Evolutionary conservation across 2,797 vertebrate genomes (phyloP).

Genomic region (Lerista edwardsae): DNA sequence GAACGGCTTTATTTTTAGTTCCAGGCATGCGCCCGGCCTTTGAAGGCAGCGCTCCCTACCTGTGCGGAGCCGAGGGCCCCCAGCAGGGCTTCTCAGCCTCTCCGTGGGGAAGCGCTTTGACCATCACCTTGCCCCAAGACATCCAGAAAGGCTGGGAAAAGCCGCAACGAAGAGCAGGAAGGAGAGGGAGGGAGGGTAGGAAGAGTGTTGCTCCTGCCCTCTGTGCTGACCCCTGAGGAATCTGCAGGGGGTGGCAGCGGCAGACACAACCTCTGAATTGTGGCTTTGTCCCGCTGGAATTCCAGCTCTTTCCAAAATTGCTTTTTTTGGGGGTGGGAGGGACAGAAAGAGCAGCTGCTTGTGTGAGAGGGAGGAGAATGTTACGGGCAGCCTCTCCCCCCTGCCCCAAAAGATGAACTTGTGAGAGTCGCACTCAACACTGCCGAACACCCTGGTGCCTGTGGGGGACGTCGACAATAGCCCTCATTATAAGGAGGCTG

Average conservation of each 20-base stretch:
- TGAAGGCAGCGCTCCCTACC: not conserved
- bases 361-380: constrained; percentile 22
- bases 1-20: not conserved
- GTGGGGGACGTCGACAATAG: not conserved
- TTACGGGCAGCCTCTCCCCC: not conserved
- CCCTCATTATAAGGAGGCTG: not conserved
- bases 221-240: constrained; percentile 78
- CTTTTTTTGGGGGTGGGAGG: not conserved
- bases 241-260: constrained; percentile 72
- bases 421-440: constrained; percentile 20
- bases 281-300: constrained; percentile 77
- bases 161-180: not conserved
- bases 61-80: not conserved
- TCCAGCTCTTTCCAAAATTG: constrained; percentile 66
- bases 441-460: not conserved
- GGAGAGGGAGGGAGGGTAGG: constrained; percentile 16
- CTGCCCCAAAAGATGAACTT: not conserved
- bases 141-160: constrained; percentile 9
- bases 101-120: not conserved
- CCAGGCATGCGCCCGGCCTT: too few relatives aligned
- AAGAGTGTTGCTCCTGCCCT: constrained; percentile 34
- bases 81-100: not conserved
- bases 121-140: not conserved
- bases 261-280: constrained; percentile 71
- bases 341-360: constrained; percentile 40